Percentiles rank a stretch among this genome's conserved stretches.
Evolutionary conservation across 2,888 invertebrate species (phyloP).

Genomic region (Caenorhabditis sp.): DNA sequence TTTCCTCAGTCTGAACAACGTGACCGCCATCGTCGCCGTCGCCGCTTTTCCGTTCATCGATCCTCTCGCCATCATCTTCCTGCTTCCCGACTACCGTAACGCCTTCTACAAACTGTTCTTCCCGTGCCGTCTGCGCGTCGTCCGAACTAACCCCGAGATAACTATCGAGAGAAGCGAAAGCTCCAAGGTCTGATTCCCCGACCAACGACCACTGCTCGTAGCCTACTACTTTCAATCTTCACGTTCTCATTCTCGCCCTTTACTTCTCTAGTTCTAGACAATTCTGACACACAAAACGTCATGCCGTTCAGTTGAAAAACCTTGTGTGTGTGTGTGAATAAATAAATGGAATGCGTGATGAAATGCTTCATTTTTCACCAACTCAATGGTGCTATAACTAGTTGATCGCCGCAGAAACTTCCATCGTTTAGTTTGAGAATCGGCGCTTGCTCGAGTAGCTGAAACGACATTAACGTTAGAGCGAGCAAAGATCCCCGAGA

Average conservation of each 20-base stretch:
- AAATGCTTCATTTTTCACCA: conserved; percentile 43
- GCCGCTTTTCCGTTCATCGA: conserved; percentile 45
- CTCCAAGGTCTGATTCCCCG: conserved; percentile 15
- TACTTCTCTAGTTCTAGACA: no score
- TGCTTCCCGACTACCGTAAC: conserved; percentile 40
- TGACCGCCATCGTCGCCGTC: conserved; percentile 43
- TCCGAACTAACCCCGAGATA: conserved; percentile 23
- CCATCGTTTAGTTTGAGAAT: conserved; percentile 58
- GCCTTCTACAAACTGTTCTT: conserved; percentile 20
- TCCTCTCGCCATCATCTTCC: conserved; percentile 34
- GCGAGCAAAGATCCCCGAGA: background rate
- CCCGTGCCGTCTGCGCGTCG: conserved; percentile 5
- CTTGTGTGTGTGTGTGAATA: background rate
- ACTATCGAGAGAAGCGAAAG: conserved; percentile 23
- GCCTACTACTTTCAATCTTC: no score
- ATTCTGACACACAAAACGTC: no score
- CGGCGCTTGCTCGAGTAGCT: conserved; percentile 52
- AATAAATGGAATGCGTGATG: conserved; percentile 9
- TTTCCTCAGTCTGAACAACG: conserved; percentile 49
- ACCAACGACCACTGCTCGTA: no score
- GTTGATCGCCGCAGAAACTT: conserved; percentile 18
- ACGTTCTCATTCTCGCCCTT: background rate
- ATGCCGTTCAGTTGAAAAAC: no score
- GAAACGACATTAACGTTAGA: conserved; percentile 1
- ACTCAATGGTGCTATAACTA: conserved; percentile 39